Evolutionary conservation across 2,797 vertebrate genomes (phyloP), one percentile per base, ranked within the genome.

Genomic region (Manis crassicaudata): DNA sequence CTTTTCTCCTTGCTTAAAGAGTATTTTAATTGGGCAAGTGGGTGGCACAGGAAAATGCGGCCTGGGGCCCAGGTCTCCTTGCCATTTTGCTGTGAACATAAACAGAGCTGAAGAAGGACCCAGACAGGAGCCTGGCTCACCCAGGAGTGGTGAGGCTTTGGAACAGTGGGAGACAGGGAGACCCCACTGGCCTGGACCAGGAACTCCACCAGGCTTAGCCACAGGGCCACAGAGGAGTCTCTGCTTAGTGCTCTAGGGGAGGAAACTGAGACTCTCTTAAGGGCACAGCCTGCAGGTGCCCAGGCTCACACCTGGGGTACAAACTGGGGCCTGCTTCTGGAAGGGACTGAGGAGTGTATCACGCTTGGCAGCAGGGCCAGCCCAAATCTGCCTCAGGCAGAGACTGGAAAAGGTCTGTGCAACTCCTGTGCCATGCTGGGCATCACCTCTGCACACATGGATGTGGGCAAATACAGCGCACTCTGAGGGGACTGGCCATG

Each of bases 381-480:
- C 37, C 86, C 29, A 81, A n/a, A 35, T 20, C 29, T 40, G 50
- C 52, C 73, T 63, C 9, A 32, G n/a, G 40, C n/a, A 29, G 65
- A n/a, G 40, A n/a, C 52, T 7, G 1, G 27, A 35, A 23, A 54
- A 37, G 43, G 40, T 58, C 35, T 10, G 2, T 9, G 40, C 23
- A 16, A 6, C 23, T 21, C 25, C 65, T 56, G 20, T 20, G 56
- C 14, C 12, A 6, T 0, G 13, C 35, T 3, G 18, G n/a, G 21
- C 6, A 7, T 58, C 16, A 5, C 43, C 62, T 73, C 27, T 46
- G 17, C 84, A 4, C 13, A 11, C 60, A 29, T 13, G 21, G 16
- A 21, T 43, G 1, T 0, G 5, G 72, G 52, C 0, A 5, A 20
- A 17, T 23, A 13, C 27, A 62, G 27, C 2, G 0, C 62, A 2